A percentile compares a stretch with the other conserved stretches of the same genome.
Evolutionary conservation across 1,140 invertebrate genomes (phyloP).

Genomic region (Diabrotica undecimpunctata): DNA sequence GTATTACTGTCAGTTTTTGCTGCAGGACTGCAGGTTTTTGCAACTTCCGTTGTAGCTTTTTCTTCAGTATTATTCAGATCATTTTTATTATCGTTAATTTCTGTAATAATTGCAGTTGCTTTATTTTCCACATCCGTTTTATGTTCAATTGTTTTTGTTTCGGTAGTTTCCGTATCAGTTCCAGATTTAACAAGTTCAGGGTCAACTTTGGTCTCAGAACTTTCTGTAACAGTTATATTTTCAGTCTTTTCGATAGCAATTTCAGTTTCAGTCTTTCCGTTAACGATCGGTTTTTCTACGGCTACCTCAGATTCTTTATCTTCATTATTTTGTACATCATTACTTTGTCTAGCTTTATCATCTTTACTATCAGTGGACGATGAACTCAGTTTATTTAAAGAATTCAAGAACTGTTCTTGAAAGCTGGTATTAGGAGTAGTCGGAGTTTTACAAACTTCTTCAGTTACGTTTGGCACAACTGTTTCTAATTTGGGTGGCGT

Average conservation of each 20-base stretch:
- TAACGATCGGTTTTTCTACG: constrained; percentile 8
- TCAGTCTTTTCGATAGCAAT: too few relatives aligned
- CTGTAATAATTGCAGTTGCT: neutral
- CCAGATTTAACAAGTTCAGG: neutral
- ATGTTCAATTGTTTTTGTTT: too few relatives aligned
- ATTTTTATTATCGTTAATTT: neutral
- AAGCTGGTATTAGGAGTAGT: constrained; percentile 15
- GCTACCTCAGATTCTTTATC: constrained; percentile 12
- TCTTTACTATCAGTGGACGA: neutral
- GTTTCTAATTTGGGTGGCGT: neutral
- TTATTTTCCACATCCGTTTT: too few relatives aligned
- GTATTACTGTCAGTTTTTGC: neutral
- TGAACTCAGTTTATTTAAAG: constrained; percentile 9
- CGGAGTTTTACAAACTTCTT: neutral
- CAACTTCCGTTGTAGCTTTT: too few relatives aligned
- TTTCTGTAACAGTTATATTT: neutral
- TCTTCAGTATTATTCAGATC: neutral
- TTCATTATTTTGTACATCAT: constrained; percentile 13
- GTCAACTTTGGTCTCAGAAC: neutral
- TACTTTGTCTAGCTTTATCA: constrained; percentile 11
- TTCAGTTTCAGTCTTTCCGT: too few relatives aligned
- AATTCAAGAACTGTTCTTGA: constrained; percentile 31
- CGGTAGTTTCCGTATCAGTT: too few relatives aligned
- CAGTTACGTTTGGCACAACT: constrained; percentile 8
- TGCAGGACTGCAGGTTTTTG: neutral